These are phyloP conservation scores for Sebastes nivosus DNA, from an alignment of 2,797 vertebrate genomes.

Conservation along the genomic window DNA sequence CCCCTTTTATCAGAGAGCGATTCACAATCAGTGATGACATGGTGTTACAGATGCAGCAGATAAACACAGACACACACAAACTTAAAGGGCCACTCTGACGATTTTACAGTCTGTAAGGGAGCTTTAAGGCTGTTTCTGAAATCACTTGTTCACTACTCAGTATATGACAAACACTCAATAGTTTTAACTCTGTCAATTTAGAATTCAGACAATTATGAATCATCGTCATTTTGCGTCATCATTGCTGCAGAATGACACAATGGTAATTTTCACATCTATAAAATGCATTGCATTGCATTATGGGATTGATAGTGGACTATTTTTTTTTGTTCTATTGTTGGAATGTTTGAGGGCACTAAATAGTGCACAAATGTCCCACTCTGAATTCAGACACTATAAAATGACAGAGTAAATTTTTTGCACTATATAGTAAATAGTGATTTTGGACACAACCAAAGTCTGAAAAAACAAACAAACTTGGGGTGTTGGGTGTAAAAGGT, in stretches of 20 bases:
- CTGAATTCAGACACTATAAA: not conserved
- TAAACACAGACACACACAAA: not conserved
- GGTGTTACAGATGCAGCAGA: slow-evolving; percentile 1
- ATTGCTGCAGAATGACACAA: not conserved
- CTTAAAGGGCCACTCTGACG: not conserved
- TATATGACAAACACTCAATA: not conserved
- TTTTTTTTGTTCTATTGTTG: not conserved
- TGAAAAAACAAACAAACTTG: not conserved
- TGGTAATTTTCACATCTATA: not conserved
- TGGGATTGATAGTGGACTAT: not conserved
- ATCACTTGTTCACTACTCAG: not conserved
- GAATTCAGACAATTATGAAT: not conserved
- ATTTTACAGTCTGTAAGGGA: not conserved
- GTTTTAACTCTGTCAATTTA: not conserved
- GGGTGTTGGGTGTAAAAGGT: not conserved
- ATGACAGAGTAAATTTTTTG: not conserved
- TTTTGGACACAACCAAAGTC: no score
- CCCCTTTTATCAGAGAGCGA: not conserved
- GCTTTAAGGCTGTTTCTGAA: not conserved
- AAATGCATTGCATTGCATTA: not conserved
- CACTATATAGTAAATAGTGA: not conserved
- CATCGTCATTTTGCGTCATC: not conserved
- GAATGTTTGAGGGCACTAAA: not conserved
- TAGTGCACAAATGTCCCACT: not conserved
- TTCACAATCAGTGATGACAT: not conserved